These are phyloP conservation scores for Jordanella pulchra DNA, from an alignment of 2,797 vertebrate genomes.

Conservation along the genomic window DNA sequence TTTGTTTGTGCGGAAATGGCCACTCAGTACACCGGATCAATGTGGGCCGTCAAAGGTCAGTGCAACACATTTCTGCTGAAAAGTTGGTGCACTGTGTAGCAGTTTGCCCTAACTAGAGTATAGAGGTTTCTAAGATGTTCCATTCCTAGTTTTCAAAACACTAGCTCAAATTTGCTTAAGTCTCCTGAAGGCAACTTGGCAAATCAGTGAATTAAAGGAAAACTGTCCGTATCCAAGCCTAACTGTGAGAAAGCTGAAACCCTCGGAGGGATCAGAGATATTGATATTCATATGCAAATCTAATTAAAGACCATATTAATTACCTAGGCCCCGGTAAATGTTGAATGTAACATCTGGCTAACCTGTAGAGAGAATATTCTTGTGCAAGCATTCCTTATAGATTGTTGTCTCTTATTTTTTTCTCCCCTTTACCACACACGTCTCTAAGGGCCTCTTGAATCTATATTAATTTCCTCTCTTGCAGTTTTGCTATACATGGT, in stretches of 20 bases:
- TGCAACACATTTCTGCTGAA: constrained; percentile 77
- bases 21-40: constrained; percentile 81
- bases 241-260: constrained; percentile 39
- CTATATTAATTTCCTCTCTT: constrained; percentile 99
- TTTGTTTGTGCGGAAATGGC: constrained; percentile 83
- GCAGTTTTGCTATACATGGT: constrained; percentile 92
- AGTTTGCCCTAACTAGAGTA: constrained; percentile 25
- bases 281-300: constrained; percentile 81
- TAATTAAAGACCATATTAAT: constrained; percentile 86
- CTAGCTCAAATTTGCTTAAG: neutral
- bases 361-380: constrained; percentile 89
- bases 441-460: constrained; percentile 98
- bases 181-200: neutral
- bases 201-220: constrained; percentile 15
- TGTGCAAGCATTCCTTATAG: constrained; percentile 91
- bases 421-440: constrained; percentile 77
- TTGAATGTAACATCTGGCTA: constrained; percentile 82
- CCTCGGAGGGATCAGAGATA: constrained; percentile 32
- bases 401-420: constrained; percentile 76
- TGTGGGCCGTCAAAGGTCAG: constrained; percentile 80
- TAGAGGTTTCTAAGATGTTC: constrained; percentile 12
- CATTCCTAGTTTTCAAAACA: neutral
- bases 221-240: constrained; percentile 13
- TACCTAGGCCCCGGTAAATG: constrained; percentile 80
- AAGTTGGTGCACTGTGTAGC: constrained; percentile 68